Conservation (phyloP, 2,113 vertebrate species). For the Alexandromys fortis region DNA sequence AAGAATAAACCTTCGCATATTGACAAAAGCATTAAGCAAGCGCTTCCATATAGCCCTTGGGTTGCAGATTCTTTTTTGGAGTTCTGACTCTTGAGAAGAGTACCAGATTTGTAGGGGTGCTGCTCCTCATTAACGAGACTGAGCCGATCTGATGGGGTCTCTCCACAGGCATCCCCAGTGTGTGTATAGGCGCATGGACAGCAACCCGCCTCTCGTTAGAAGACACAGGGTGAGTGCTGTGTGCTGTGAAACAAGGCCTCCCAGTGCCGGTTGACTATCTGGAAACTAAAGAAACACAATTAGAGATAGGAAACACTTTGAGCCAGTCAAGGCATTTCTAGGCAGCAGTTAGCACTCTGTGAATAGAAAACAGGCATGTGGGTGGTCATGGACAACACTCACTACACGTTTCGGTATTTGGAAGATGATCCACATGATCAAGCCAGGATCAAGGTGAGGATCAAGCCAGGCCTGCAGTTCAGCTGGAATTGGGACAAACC, state of each 20-base stretch:
- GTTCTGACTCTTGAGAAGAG: background rate
- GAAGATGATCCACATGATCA: accelerated
- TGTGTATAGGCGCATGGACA: conserved; percentile 90
- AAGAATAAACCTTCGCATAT: accelerated
- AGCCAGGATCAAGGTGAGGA: background rate
- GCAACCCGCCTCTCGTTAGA: conserved; percentile 90
- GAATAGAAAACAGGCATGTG: background rate
- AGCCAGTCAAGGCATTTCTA: background rate
- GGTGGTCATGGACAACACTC: background rate
- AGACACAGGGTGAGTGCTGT: conserved; percentile 89
- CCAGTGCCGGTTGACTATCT: background rate
- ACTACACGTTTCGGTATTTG: accelerated
- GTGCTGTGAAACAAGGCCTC: accelerated
- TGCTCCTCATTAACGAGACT: accelerated
- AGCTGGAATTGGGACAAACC: accelerated
- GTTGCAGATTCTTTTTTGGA: accelerated
- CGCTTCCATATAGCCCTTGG: background rate
- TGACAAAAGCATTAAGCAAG: background rate
- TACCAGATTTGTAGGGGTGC: accelerated
- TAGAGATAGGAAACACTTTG: background rate
- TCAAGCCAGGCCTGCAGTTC: accelerated
- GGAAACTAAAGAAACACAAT: background rate
- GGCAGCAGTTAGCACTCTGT: background rate
- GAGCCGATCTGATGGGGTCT: background rate
- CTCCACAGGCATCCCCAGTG: conserved; percentile 90